Base-by-base conservation (phyloP, 2,113 vertebrate genomes). In the Ceyx cyanopectus region DNA sequence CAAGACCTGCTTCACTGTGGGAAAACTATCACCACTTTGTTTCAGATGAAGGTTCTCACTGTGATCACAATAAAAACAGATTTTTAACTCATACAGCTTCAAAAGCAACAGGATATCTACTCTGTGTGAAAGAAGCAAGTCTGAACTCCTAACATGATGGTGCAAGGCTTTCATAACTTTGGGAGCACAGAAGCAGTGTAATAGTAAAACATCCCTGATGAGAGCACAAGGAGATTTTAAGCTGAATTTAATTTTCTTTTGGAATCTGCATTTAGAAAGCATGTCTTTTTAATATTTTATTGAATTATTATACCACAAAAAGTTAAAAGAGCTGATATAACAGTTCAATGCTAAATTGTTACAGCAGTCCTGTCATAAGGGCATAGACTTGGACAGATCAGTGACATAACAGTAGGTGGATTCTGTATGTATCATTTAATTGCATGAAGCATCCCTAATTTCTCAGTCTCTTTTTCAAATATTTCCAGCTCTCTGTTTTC, bases 401-500 rank as follows among this genome's bases (percentile, higher is more conserved):
- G 48, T 60, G 61, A 60, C 48, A 45, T 24, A 85, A 56, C 54
- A 65, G 41, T 51, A 62, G 41, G 6, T 82, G 29, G n/a, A 69
- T 73, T 54, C 34, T 89, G 14, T 85, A 46, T 15, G 30, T 12
- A 22, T 13, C 43, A 48, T 66, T 68, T 76, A 94, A 85, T 54
- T 80, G 61, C 70, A 51, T 14, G 57, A 87, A 76, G 11, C 26
- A 82, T 41, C 43, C 41, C 60, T 85, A 73, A 77, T 90, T 93
- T 87, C 62, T 93, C 69, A 87, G 37, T n/a, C 14, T 84, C 14
- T 66, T 89, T 89, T 74, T 62, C 57, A 90, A 87, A 69, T 45
- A 92, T 93, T 86, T 93, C 29, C 5, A 72, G 65, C 57, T 66
- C 86, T 63, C 65, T 83, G 72, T 87, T 95, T 96, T 41, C 80